Evolutionary conservation across 1,140 invertebrate species (phyloP).

Genomic region (Tetragnatha versicolor): DNA sequence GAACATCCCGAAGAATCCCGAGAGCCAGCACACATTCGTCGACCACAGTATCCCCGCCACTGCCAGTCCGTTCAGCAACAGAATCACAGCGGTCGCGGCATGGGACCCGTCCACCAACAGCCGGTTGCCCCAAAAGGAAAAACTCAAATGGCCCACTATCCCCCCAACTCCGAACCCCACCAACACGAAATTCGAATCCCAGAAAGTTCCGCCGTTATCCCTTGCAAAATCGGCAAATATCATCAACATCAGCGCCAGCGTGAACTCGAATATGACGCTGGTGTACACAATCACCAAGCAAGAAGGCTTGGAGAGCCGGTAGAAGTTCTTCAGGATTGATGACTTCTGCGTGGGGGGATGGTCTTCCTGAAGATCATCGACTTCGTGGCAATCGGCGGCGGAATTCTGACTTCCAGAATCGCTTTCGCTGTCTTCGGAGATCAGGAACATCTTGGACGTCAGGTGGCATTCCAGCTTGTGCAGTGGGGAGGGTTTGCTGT

Average conservation of each 20-base stretch:
- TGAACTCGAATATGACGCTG: constrained; percentile 9
- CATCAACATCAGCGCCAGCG: neutral
- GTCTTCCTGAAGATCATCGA: neutral
- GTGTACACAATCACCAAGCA: neutral
- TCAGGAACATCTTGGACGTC: constrained; percentile 10
- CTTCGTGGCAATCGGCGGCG: neutral
- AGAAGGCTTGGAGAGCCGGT: neutral
- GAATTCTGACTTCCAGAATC: neutral
- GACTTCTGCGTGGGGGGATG: neutral
- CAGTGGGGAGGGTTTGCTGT: neutral
- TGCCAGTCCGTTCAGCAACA: constrained; percentile 13
- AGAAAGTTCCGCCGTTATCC: neutral
- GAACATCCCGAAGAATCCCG: constrained; percentile 11
- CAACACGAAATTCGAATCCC: neutral
- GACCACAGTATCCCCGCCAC: constrained; percentile 23
- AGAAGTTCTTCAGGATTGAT: neutral
- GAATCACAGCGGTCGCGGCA: neutral
- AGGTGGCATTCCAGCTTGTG: neutral
- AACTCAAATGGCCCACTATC: neutral
- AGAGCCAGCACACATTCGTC: neutral
- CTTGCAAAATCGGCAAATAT: neutral
- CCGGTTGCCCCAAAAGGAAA: neutral
- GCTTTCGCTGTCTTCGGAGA: constrained; percentile 6
- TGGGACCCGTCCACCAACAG: neutral
- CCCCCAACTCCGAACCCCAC: neutral